Evolutionary conservation across 2,797 vertebrate genomes (phyloP).

Genomic region (Danio aesculapii): DNA sequence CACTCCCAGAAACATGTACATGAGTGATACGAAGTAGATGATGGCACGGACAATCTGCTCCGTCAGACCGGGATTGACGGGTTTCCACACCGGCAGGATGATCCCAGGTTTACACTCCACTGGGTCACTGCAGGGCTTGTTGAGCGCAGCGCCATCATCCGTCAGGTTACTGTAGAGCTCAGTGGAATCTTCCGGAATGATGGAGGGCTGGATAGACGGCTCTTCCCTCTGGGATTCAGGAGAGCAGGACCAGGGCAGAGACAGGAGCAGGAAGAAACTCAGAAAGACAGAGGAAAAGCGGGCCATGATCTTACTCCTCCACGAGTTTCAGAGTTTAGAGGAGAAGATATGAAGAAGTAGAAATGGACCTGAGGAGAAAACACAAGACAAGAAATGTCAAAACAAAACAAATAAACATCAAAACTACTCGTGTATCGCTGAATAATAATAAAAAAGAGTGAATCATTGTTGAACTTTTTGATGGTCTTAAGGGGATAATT

Average conservation of each 20-base stretch:
- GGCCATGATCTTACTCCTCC: constrained; percentile 36
- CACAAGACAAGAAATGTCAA: constrained; percentile 10
- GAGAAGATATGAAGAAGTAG: constrained; percentile 45
- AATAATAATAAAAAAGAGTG: no score
- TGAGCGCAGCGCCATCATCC: neutral
- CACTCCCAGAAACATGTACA: constrained; percentile 95
- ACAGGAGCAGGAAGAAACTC: constrained; percentile 52
- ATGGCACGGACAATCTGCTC: constrained; percentile 87
- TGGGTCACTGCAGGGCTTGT: constrained; percentile 48
- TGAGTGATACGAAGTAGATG: constrained; percentile 91
- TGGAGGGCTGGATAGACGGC: constrained; percentile 9
- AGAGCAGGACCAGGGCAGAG: constrained; percentile 55
- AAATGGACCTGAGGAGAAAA: constrained; percentile 56
- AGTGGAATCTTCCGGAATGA: neutral
- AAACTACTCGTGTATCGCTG: no score
- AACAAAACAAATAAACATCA: neutral
- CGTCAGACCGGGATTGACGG: constrained; percentile 81
- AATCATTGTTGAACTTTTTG: no score
- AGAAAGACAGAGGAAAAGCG: constrained; percentile 49
- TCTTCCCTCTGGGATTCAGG: constrained; percentile 60
- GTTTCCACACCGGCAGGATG: constrained; percentile 89
- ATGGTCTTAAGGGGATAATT: no score
- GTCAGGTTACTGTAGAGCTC: constrained; percentile 19
- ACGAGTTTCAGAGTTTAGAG: constrained; percentile 43
- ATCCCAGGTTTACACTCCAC: constrained; percentile 85